Evolutionary conservation across 2,113 vertebrate species (phyloP), one percentile per base, ranked within the genome.

Genomic region (Varanus salvator): DNA sequence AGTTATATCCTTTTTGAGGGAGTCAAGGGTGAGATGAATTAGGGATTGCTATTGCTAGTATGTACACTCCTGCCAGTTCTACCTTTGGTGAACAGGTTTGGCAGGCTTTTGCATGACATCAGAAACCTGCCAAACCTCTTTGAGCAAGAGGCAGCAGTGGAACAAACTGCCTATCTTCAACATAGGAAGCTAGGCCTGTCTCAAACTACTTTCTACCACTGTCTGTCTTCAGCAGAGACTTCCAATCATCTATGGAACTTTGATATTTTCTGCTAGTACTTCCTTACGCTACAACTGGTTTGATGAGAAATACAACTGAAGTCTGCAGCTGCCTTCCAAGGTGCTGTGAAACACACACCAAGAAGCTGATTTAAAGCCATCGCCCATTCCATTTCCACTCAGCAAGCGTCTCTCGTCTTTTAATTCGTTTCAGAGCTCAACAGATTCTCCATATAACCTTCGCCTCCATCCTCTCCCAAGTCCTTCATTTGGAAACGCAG

Each of bases 261-360:
- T 93, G 90, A 93, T 88, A 19, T 66, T 50, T 92, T 89, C 60
- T 50, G 0, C 0, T 87, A 94, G 60, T 91, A 92, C 87, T 94
- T 89, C 90, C 87, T 91, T 89, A 92, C 1, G 31, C 91, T 91
- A 60, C 87, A 93, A 90, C 6, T 93, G 91, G 90, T 95, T 95
- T 96, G 92, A 95, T 95, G 92, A 94, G 92, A 94, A 95, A 93
- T 88, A 91, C 91, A 95, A 90, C 88, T 91, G 89, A 23, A 95
- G 87, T 66, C 93, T 87, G 93, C 90, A 91, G 80, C 91, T 89
- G 92, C 86, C 89, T 91, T 93, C 78, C 84, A 90, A 95, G 92
- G 90, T 92, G 94, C 90, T 87, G 95, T 92, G 93, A 87, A 14
- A 86, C 54, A 81, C 85, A 90, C 84, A 12, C 89, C 6, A 87